Percentiles rank a stretch among this genome's conserved stretches.
These are phyloP conservation scores for Steromphala cineraria DNA, from an alignment of 2,888 invertebrate genomes.

Conservation along the genomic window DNA sequence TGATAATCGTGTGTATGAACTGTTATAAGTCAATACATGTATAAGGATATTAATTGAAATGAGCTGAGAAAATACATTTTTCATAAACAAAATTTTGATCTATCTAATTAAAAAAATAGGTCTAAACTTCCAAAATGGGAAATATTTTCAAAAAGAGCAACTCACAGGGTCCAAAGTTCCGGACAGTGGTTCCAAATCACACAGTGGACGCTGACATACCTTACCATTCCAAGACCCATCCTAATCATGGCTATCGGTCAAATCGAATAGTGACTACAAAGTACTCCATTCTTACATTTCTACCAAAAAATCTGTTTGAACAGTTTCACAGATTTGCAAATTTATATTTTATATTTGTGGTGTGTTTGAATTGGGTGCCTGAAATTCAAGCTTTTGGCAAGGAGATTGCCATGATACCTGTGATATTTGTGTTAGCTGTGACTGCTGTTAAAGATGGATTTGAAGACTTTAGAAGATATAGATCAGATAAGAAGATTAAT, in stretches of 20 bases:
- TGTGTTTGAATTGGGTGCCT: slow-evolving; percentile 96
- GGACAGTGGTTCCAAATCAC: slow-evolving; percentile 62
- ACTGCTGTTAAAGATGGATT: slow-evolving; percentile 96
- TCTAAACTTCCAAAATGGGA: slow-evolving; percentile 47
- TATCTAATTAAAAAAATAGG: too few relatives aligned
- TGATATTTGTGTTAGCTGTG: slow-evolving; percentile 93
- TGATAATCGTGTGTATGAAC: neutral
- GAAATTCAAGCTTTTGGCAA: slow-evolving; percentile 91
- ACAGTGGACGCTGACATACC: slow-evolving; percentile 43
- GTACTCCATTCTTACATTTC: slow-evolving; percentile 93
- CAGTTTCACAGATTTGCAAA: slow-evolving; percentile 98
- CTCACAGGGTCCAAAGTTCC: slow-evolving; percentile 50
- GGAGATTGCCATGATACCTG: slow-evolving; percentile 95
- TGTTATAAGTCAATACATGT: neutral
- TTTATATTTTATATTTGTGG: slow-evolving; percentile 97
- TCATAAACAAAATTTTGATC: too few relatives aligned
- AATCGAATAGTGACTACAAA: slow-evolving; percentile 77
- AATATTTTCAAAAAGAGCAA: slow-evolving; percentile 50
- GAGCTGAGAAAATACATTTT: too few relatives aligned
- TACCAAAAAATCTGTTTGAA: slow-evolving; percentile 96
- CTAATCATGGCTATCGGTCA: slow-evolving; percentile 56
- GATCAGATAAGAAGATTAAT: slow-evolving; percentile 95
- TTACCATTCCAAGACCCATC: slow-evolving; percentile 54
- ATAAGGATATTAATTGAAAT: too few relatives aligned
- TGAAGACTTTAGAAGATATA: slow-evolving; percentile 91